Conservation (phyloP, 2,113 vertebrate genomes). For the Sisor rabdophorus region DNA sequence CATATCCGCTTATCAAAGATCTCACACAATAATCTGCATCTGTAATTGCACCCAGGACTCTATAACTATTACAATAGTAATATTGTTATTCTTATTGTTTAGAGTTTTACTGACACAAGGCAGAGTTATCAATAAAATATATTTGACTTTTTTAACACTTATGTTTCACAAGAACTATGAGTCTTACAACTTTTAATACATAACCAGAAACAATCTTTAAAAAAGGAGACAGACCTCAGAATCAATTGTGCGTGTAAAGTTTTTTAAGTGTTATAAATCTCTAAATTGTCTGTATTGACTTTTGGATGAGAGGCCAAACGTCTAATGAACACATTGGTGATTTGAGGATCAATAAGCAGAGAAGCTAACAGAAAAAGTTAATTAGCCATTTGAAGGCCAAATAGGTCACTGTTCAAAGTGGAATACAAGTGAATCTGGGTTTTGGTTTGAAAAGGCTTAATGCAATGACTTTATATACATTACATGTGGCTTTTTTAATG, state of each 20-base stretch:
- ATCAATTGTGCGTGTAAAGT: constrained; percentile 24
- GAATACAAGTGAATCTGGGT: background rate
- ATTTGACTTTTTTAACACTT: background rate
- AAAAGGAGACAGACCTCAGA: background rate
- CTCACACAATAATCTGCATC: background rate
- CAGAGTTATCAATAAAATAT: background rate
- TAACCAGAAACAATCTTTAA: background rate
- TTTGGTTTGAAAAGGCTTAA: constrained; percentile 12
- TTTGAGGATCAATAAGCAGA: constrained; percentile 39
- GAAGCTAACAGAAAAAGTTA: constrained; percentile 39
- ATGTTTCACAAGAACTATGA: no score
- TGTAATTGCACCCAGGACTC: background rate
- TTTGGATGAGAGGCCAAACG: constrained; percentile 30
- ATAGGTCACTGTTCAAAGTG: constrained; percentile 24
- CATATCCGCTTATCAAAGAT: background rate
- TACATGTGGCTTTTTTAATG: no score
- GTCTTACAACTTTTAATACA: background rate
- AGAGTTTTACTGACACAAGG: background rate
- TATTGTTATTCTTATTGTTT: background rate
- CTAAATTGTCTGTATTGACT: constrained; percentile 37
- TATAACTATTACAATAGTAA: background rate
- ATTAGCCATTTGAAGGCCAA: constrained; percentile 39
- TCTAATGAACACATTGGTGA: constrained; percentile 33
- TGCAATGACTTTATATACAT: no score
- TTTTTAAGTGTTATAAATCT: constrained; percentile 33